Base-by-base conservation (phyloP, 2,888 invertebrate genomes). In the Suillia variegata region DNA sequence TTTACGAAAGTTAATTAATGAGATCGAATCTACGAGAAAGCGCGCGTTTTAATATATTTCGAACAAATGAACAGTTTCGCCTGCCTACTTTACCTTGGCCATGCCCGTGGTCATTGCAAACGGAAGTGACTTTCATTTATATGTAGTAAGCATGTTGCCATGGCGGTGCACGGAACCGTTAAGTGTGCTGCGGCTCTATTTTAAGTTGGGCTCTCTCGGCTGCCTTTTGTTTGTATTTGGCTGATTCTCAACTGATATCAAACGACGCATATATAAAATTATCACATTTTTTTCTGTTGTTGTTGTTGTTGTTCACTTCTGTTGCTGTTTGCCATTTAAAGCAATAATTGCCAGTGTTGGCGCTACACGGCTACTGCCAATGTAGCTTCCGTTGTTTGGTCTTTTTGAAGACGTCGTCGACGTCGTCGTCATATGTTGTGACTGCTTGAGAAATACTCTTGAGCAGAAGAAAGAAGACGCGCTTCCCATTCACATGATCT, bases 71-170 rank as follows among this genome's bases (percentile, higher is more conserved):
- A 10, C 10, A 26, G 5, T 26, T 26, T 26, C 10, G 5, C 26
- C n/a, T 38, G 15, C n/a, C 4, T 38, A n/a, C 10, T n/a, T 38
- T 10, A 10, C n/a, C 38, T 10, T n/a, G 18, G 13, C 20, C 45
- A 45, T 20, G 5, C 4, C 45, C 17, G 20, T 17, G 2, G 18
- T 8, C 6, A 13, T 10, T 20, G 20, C 33, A 31, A 58, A 17
- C 58, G 58, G 58, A 53, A 58, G 53, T 53, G 34, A 47, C 22
- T 53, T 58, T 53, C 53, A 58, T 48, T 58, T 53, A 34, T 24
- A 38, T 38, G n/a, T 10, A 38, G n/a, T 38, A n/a, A 10, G 6
- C 13, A 38, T n/a, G 38, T 38, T 5, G 4, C 38, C 3, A 8
- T 4, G 38, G 4, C n/a, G 10, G n/a, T 4, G 38, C 6, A 3